Evolutionary conservation across 2,113 vertebrate genomes (phyloP).

Genomic region (Sclerurus mexicanus): DNA sequence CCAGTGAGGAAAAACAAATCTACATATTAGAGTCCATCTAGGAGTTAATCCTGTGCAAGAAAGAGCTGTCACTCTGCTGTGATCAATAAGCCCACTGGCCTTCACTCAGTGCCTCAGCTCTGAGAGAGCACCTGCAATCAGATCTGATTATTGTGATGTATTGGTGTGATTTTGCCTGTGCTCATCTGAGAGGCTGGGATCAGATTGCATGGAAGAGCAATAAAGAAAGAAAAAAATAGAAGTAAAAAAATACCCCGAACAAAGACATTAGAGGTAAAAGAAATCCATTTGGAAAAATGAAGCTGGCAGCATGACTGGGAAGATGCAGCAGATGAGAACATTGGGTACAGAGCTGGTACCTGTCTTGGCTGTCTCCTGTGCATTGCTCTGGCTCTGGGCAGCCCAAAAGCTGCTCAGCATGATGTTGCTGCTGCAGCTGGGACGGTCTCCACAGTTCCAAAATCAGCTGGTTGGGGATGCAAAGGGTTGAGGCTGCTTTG

Average conservation of each 20-base stretch:
- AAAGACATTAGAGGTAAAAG: background rate
- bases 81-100: background rate
- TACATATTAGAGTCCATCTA: background rate
- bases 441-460: background rate
- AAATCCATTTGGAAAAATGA: background rate
- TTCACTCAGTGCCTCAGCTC: background rate
- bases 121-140: background rate
- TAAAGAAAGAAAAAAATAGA: background rate
- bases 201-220: background rate
- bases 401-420: background rate
- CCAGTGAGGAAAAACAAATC: background rate
- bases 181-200: background rate
- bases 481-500: background rate
- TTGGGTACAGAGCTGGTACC: background rate
- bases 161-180: background rate
- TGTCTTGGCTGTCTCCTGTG: rapidly evolving
- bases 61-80: background rate
- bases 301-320: background rate
- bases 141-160: slow-evolving; percentile 4
- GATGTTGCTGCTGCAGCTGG: background rate
- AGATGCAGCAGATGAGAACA: background rate
- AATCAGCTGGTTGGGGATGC: rapidly evolving
- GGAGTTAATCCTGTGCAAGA: background rate
- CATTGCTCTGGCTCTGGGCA: background rate
- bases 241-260: background rate